phyloP scores from a whole-genome alignment of 2,113 vertebrate genomes.

The Eulemur rufifrons region DNA sequence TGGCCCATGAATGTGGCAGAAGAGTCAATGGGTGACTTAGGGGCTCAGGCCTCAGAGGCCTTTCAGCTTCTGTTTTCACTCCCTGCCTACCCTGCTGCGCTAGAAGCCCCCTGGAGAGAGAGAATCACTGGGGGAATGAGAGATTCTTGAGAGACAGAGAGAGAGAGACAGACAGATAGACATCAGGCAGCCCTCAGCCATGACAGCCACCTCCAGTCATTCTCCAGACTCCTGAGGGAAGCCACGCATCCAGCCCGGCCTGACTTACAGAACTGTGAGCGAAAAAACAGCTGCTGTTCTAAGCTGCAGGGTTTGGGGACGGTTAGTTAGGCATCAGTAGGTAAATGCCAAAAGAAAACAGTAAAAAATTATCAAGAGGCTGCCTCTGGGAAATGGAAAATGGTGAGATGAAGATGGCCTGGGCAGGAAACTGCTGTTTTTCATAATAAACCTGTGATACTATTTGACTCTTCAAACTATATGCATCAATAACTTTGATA shows the following conservation, averaged over 20 bases:
- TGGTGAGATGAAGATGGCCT: not conserved
- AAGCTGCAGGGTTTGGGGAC: not conserved
- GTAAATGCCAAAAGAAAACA: slow-evolving; percentile 1
- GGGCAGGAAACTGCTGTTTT: not conserved
- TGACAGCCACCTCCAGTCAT: not conserved
- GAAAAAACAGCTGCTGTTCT: not conserved
- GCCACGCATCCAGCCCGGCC: not conserved
- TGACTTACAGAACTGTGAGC: rapidly evolving
- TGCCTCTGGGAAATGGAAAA: slow-evolving; percentile 10
- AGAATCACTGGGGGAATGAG: not conserved
- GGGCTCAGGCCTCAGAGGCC: not conserved
- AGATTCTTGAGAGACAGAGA: not conserved
- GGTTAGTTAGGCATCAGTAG: not conserved
- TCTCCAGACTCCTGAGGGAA: not conserved
- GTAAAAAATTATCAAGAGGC: not conserved
- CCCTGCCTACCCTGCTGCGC: not conserved
- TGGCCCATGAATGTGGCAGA: not conserved
- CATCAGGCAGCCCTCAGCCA: not conserved
- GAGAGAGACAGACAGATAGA: not conserved
- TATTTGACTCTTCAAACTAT: not conserved
- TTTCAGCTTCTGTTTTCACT: not conserved
- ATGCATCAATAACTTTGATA: not conserved
- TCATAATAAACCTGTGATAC: slow-evolving; percentile 9
- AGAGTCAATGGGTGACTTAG: not conserved
- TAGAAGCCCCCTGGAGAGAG: not conserved